Evolutionary conservation across 1,140 invertebrate genomes (phyloP), one percentile per base, ranked within the genome.

Genomic region (Coelopa frigida): DNA sequence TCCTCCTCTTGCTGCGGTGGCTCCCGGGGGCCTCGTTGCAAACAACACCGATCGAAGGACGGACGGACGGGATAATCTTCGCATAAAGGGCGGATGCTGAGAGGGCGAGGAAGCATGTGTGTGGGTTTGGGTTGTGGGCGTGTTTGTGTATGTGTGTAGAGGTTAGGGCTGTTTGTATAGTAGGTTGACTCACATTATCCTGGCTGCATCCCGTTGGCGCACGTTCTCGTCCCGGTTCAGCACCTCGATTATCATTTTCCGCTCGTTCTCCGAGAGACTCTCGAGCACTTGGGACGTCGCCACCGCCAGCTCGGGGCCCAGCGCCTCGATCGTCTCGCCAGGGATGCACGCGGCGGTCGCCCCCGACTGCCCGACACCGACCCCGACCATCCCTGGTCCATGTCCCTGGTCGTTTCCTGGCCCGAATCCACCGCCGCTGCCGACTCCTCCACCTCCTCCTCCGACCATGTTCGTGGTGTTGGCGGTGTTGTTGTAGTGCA

Each of bases 131-230:
- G n/a, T n/a, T n/a, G n/a, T n/a, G n/a, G n/a, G n/a, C n/a, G n/a
- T n/a, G n/a, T n/a, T n/a, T n/a, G n/a, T n/a, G n/a, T n/a, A n/a
- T n/a, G n/a, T n/a, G n/a, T n/a, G n/a, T n/a, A n/a, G n/a, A n/a
- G n/a, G n/a, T n/a, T n/a, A n/a, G n/a, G n/a, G n/a, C n/a, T n/a
- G n/a, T n/a, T n/a, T n/a, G n/a, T n/a, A n/a, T n/a, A n/a, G n/a
- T n/a, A n/a, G n/a, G n/a, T n/a, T n/a, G n/a, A 70, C 67, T 70
- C 35, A 70, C 67, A 70, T 67, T 49, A 70, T 67, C 37, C 67
- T 50, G 26, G 67, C 67, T 5, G 67, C 63, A 54, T 70, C 67
- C 6, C 66, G 55, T 39, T 70, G 66, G 1, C 66, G 54, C 31
- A 70, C 61, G 37, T 55, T 61, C 45, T 70, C 66, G 42, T 70